Evolutionary conservation across 2,797 vertebrate genomes (phyloP).

Genomic region (Threskiornis aethiopicus): DNA sequence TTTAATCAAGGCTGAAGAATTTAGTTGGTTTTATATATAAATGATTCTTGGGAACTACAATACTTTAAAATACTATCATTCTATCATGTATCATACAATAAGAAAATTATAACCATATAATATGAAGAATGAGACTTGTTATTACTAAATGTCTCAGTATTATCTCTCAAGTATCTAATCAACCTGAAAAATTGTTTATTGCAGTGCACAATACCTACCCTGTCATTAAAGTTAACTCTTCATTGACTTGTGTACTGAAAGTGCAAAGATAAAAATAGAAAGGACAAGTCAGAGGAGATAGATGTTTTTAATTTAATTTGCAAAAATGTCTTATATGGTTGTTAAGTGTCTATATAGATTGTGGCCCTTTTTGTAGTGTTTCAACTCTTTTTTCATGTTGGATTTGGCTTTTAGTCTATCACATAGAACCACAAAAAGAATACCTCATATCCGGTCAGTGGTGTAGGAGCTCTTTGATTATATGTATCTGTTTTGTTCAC

Average conservation of each 20-base stretch:
- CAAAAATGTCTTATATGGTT: fast-evolving
- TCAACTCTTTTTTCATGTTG: neutral
- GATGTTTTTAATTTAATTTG: neutral
- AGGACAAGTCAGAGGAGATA: neutral
- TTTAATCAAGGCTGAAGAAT: neutral
- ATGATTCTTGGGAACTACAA: neutral
- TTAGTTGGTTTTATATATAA: neutral
- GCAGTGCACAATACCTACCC: fast-evolving
- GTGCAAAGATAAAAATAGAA: neutral
- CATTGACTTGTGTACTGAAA: neutral
- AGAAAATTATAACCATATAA: neutral
- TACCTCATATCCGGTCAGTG: neutral
- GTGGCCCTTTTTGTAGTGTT: neutral
- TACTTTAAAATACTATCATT: neutral
- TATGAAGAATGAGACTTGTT: neutral
- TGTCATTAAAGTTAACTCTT: neutral
- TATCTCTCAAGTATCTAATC: neutral
- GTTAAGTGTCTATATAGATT: neutral
- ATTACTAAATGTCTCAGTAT: neutral
- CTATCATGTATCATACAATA: neutral
- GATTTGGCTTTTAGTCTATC: neutral
- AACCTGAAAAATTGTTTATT: neutral
- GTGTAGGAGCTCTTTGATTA: neutral
- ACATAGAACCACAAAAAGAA: neutral
- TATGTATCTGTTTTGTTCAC: neutral